Conservation (phyloP, 2,113 vertebrate species). For the Halcyon senegalensis region DNA sequence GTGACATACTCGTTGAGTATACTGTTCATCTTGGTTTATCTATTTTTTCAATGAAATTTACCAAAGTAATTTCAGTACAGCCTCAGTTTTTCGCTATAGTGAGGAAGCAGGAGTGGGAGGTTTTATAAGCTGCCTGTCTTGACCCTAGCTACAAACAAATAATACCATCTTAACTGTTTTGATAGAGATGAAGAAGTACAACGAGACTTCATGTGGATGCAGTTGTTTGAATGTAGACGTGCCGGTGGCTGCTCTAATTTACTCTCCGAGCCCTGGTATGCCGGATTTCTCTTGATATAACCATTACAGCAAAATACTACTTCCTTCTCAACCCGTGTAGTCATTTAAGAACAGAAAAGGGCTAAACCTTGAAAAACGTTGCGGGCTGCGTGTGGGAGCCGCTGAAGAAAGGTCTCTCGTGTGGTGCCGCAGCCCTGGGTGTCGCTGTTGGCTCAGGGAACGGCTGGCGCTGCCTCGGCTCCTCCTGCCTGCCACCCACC, state of each 20-base stretch:
- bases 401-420: background rate
- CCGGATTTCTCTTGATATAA: background rate
- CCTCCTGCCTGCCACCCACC: background rate
- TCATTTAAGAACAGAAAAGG: background rate
- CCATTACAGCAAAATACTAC: background rate
- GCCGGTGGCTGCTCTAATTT: background rate
- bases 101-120: background rate
- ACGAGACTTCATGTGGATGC: background rate
- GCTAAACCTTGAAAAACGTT: background rate
- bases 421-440: slow-evolving; percentile 41
- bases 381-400: accelerated
- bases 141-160: background rate
- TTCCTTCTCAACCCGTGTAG: background rate
- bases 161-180: background rate
- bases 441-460: slow-evolving; percentile 64
- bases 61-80: background rate
- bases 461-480: background rate
- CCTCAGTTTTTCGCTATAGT: background rate
- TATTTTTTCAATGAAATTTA: background rate
- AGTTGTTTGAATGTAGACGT: background rate
- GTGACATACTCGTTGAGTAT: background rate
- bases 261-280: background rate
- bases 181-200: background rate
- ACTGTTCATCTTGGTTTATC: background rate
- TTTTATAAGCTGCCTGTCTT: background rate